Evolutionary conservation across 92 coral and sea anemone species (phyloP), one percentile per base, ranked within the genome.

Genomic region (Pocillopora meandrina): DNA sequence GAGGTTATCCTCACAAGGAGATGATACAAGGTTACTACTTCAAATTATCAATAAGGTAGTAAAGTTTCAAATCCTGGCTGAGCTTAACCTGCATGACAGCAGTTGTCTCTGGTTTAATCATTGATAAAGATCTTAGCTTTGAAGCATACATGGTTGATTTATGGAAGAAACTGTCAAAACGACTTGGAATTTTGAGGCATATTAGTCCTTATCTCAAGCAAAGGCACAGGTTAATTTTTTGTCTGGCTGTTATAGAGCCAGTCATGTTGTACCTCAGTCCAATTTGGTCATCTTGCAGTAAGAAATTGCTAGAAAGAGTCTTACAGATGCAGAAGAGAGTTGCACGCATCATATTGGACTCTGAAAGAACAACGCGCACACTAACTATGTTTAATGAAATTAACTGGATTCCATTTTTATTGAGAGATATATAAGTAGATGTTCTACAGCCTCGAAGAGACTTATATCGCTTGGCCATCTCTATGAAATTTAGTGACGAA

Each of bases 251-350:
- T 59, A 78, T 60, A 56, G 61, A 60, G 70, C 70, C 71, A 56
- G 70, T 78, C n/a, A 78, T 78, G 82, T 60, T 78, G 82, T 61
- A 78, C 68, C 70, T 60, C 66, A 58, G 82, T 60, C 70, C 82
- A 60, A 78, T 78, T n/a, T 78, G 71, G 82, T 78, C 82, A 60
- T 78, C 82, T 60, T n/a, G 67, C 8, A 78, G 70, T 56, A 78
- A 78, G 52, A 69, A 78, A 65, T 56, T 56, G 49, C 70, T 78
- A 65, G 82, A 78, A 19, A 78, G 52, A 31, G 82, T 59, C 13
- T 65, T 87, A 47, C 61, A 75, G 34, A 61, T 81, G 75, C 86
- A 87, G 75, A 80, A 87, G 61, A 64, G 86, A 57, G 90, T 58
- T 33, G 90, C 82, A 26, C 62, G 90, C 19, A 73, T 74, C 35